Evolutionary conservation across 2,797 vertebrate species (phyloP).

Genomic region (Enoplosus armatus): DNA sequence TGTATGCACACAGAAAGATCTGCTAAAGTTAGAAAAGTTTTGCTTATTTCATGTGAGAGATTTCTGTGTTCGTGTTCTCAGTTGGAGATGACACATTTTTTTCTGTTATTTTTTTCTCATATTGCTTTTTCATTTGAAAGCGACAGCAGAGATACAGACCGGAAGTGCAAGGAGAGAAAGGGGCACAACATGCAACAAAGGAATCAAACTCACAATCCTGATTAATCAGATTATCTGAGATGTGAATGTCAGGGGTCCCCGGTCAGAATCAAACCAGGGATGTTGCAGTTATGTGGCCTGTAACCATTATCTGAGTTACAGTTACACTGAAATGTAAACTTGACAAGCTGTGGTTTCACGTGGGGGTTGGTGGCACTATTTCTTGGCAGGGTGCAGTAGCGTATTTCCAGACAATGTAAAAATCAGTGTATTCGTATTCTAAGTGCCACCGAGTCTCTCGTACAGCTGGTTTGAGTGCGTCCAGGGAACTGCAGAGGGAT

Average conservation of each 20-base stretch:
- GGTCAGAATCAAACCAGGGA: background rate
- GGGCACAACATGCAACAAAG: background rate
- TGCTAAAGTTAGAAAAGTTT: background rate
- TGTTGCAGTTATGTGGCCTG: background rate
- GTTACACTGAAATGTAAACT: background rate
- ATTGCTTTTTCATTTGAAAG: background rate
- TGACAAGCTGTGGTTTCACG: background rate
- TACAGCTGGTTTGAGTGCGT: background rate
- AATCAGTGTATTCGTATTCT: constrained; percentile 2
- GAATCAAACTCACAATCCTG: background rate
- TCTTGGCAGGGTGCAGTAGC: no score
- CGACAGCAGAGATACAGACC: background rate
- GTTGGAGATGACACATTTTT: background rate
- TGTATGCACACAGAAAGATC: background rate
- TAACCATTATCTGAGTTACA: background rate
- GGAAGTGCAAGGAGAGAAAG: background rate
- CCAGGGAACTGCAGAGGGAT: no score
- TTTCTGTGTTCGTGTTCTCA: background rate
- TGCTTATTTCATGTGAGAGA: background rate
- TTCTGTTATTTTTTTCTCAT: background rate
- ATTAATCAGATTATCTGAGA: background rate
- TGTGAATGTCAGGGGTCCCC: background rate
- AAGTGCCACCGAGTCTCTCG: background rate
- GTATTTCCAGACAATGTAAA: constrained; percentile 9
- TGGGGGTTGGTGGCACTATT: background rate